These are phyloP conservation scores for Planococcus citri DNA, from an alignment of 1,140 invertebrate genomes.

Conservation along the genomic window DNA sequence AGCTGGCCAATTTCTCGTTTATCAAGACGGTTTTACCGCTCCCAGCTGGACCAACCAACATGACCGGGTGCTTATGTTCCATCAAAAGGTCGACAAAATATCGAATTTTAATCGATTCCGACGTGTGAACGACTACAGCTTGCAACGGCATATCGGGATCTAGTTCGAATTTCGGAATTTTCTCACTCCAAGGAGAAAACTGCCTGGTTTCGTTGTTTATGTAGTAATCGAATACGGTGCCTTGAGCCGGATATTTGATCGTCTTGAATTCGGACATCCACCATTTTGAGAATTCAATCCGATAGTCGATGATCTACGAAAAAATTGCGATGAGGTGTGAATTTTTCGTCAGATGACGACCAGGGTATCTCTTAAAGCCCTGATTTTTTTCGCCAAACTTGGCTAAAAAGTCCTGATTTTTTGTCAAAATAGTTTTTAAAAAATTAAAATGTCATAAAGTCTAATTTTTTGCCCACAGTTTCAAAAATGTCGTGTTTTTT, in stretches of 20 bases:
- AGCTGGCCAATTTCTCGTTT: conserved; percentile 63
- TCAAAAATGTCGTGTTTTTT: too few relatives aligned
- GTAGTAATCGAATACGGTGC: conserved; percentile 93
- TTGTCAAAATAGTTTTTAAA: too few relatives aligned
- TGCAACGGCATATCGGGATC: conserved; percentile 85
- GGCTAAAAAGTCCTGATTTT: background rate
- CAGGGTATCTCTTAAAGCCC: too few relatives aligned
- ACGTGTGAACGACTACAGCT: conserved; percentile 82
- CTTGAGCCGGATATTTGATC: conserved; percentile 76
- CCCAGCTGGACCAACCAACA: conserved; percentile 85
- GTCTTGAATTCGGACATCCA: conserved; percentile 93
- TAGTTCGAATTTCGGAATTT: conserved; percentile 76
- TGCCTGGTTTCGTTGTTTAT: conserved; percentile 81
- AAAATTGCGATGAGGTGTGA: conserved; percentile 24
- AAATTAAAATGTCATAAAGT: too few relatives aligned
- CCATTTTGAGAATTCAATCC: conserved; percentile 91
- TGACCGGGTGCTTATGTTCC: conserved; percentile 74
- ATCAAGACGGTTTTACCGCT: conserved; percentile 82
- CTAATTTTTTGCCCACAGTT: too few relatives aligned
- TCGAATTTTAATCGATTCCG: conserved; percentile 78
- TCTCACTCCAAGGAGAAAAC: conserved; percentile 80
- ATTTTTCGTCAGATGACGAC: conserved; percentile 12
- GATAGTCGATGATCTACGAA: conserved; percentile 46
- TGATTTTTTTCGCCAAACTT: too few relatives aligned
- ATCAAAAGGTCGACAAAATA: conserved; percentile 85